phyloP scores from a whole-genome alignment of 1,140 invertebrate species.

The Papilio glaucus region DNA sequence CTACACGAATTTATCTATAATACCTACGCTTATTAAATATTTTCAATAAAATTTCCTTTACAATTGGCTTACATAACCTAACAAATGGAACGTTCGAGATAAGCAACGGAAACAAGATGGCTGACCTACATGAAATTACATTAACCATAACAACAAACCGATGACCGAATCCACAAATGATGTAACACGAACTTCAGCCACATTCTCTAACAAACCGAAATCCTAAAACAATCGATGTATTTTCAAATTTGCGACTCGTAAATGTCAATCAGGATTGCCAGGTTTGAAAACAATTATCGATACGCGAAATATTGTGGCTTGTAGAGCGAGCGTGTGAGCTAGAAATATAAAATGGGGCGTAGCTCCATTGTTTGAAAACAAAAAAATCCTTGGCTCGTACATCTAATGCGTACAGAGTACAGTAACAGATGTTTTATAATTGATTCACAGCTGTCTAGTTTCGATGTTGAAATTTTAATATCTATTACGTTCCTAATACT shows the following conservation, averaged over 20 bases:
- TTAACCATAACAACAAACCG: conserved; percentile 38
- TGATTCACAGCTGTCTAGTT: conserved; percentile 17
- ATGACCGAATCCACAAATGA: conserved; percentile 40
- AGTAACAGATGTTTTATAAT: conserved; percentile 14
- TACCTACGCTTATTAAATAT: not conserved
- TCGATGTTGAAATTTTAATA: not conserved
- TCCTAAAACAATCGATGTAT: conserved; percentile 25
- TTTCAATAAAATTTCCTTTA: not conserved
- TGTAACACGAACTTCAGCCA: conserved; percentile 49
- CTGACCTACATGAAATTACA: conserved; percentile 46
- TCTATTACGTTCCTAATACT: not conserved
- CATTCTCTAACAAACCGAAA: conserved; percentile 46
- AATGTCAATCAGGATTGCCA: conserved; percentile 32
- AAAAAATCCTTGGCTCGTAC: conserved; percentile 23
- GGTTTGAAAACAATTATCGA: conserved; percentile 26
- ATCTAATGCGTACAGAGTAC: conserved; percentile 7
- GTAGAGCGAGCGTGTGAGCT: not conserved
- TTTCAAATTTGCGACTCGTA: conserved; percentile 23
- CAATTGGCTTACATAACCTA: not conserved
- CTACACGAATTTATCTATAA: not conserved
- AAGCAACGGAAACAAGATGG: conserved; percentile 16
- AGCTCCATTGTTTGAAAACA: conserved; percentile 22
- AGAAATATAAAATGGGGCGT: conserved; percentile 30
- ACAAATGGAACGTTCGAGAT: conserved; percentile 9
- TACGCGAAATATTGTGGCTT: conserved; percentile 19